phyloP scores from a whole-genome alignment of 2,888 invertebrate genomes.

The Torymus texanus region DNA sequence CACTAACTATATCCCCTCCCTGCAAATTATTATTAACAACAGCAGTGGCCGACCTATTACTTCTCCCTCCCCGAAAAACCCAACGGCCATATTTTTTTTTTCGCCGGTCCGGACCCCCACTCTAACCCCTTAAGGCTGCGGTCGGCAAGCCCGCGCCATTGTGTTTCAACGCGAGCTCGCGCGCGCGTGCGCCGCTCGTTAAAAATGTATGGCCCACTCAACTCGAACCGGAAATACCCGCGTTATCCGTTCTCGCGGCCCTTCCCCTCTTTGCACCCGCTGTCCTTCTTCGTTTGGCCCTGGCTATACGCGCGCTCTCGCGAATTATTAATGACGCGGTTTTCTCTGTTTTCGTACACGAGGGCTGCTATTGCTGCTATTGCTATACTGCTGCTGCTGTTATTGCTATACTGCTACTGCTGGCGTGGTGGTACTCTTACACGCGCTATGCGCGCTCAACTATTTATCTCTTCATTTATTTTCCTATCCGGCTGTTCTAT shows the following conservation, averaged over 20 bases:
- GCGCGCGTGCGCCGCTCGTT: slow-evolving; percentile 59
- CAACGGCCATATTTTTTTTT: too few relatives aligned
- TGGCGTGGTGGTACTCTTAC: background rate
- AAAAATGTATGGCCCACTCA: slow-evolving; percentile 72
- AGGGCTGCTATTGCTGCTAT: too few relatives aligned
- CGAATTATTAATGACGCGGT: slow-evolving; percentile 49
- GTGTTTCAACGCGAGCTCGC: slow-evolving; percentile 26
- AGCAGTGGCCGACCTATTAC: too few relatives aligned
- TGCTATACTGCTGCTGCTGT: too few relatives aligned
- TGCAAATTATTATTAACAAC: too few relatives aligned
- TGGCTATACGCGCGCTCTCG: background rate
- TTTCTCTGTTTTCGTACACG: slow-evolving; percentile 26
- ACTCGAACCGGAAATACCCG: slow-evolving; percentile 68
- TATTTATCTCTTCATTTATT: slow-evolving; percentile 54
- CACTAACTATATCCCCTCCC: too few relatives aligned
- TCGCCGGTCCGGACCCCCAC: too few relatives aligned
- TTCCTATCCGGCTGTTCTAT: slow-evolving; percentile 32
- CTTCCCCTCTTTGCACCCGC: slow-evolving; percentile 41
- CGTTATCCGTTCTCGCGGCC: slow-evolving; percentile 60
- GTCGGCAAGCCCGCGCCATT: background rate
- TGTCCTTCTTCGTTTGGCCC: slow-evolving; percentile 25
- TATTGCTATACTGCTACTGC: too few relatives aligned
- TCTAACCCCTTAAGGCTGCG: too few relatives aligned
- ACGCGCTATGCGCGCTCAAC: slow-evolving; percentile 14
- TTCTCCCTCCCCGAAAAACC: too few relatives aligned